Evolutionary conservation across 37 sponge, comb jelly and placozoan species (phyloP).

Genomic region (Cliona cf. orientalis): DNA sequence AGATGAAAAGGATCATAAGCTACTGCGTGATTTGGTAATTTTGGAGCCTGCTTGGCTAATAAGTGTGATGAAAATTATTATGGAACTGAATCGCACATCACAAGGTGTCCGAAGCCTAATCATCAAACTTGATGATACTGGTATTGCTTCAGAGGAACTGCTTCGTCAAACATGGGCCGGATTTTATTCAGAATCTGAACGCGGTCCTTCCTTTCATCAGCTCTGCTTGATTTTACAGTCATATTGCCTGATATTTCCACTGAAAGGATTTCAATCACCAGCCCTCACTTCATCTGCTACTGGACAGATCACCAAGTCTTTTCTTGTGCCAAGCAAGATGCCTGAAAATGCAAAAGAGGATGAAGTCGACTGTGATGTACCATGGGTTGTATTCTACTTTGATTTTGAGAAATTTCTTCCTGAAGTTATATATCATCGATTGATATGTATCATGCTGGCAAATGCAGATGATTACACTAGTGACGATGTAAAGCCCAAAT

Average conservation of each 20-base stretch:
- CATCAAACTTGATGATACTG: background rate
- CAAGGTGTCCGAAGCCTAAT: background rate
- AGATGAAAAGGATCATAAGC: constrained; percentile 22
- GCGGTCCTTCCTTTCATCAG: constrained; percentile 5
- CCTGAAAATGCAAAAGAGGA: background rate
- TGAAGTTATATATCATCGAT: constrained; percentile 46
- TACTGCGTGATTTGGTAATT: constrained; percentile 34
- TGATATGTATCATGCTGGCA: constrained; percentile 27
- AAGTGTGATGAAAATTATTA: constrained; percentile 55
- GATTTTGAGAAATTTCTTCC: constrained; percentile 64
- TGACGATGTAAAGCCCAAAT: background rate
- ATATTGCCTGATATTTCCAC: constrained; percentile 48
- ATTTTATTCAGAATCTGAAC: background rate
- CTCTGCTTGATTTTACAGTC: constrained; percentile 52
- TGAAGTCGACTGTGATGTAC: background rate
- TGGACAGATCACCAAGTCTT: background rate
- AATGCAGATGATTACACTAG: background rate
- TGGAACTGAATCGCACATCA: constrained; percentile 12
- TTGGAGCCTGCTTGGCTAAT: constrained; percentile 54
- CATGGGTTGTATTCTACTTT: constrained; percentile 35
- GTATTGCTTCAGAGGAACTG: background rate
- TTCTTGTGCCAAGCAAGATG: constrained; percentile 44
- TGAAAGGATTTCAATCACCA: background rate
- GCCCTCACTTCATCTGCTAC: background rate
- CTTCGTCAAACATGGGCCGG: constrained; percentile 33